phyloP scores from a whole-genome alignment of 2,113 vertebrate species.

The Cyprinus carpio region DNA sequence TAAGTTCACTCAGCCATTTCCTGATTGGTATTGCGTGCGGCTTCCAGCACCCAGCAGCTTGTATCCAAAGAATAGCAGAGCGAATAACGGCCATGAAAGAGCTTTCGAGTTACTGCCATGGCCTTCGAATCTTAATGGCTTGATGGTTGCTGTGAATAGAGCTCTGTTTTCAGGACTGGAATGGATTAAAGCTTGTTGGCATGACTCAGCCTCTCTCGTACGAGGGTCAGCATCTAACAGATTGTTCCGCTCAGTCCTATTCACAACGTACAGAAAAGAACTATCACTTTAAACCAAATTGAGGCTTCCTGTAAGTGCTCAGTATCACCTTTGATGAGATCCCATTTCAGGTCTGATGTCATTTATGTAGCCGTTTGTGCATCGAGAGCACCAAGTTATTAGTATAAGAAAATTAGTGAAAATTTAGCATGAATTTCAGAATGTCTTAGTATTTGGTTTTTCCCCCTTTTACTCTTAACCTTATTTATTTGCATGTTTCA shows the following conservation, averaged over 20 bases:
- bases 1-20: slow-evolving; percentile 62
- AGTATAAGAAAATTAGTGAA: neutral
- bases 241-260: neutral
- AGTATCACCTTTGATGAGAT: neutral
- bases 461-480: neutral
- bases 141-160: slow-evolving; percentile 62
- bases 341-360: neutral
- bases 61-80: slow-evolving; percentile 50
- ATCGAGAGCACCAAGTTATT: neutral
- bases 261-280: slow-evolving; percentile 14
- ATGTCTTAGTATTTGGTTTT: neutral
- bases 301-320: slow-evolving; percentile 3
- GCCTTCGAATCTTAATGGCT: slow-evolving; percentile 61
- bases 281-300: neutral
- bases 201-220: slow-evolving; percentile 9
- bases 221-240: slow-evolving; percentile 28
- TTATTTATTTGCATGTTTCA: neutral
- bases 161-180: slow-evolving; percentile 48
- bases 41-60: slow-evolving; percentile 55
- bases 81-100: slow-evolving; percentile 63
- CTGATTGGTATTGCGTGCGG: slow-evolving; percentile 68
- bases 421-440: neutral
- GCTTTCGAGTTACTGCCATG: slow-evolving; percentile 64
- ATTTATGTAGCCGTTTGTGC: neutral
- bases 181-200: slow-evolving; percentile 57